phyloP scores from a whole-genome alignment of 2,113 vertebrate species.

The Coracopsis vasa region DNA sequence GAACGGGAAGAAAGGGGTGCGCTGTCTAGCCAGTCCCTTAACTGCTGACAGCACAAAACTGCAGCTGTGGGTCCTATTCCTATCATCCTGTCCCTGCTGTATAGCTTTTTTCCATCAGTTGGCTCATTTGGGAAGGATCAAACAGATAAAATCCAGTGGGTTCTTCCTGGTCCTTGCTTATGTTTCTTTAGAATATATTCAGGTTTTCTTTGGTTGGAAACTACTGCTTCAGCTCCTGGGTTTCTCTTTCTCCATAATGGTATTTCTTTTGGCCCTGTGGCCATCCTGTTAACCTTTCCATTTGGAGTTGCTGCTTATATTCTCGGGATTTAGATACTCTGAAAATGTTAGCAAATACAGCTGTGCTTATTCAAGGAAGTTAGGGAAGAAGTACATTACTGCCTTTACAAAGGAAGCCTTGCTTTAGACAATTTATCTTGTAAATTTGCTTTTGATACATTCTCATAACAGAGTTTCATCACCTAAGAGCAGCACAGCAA shows the following conservation, averaged over 20 bases:
- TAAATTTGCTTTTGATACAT: background rate
- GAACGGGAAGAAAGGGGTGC: background rate
- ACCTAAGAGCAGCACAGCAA: background rate
- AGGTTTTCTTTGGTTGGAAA: background rate
- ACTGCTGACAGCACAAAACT: background rate
- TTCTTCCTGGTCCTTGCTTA: background rate
- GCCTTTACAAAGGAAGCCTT: background rate
- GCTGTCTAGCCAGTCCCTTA: background rate
- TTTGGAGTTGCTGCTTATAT: background rate
- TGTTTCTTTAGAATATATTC: background rate
- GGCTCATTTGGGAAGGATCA: background rate
- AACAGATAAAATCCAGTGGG: background rate
- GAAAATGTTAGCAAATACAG: background rate
- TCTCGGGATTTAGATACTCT: background rate
- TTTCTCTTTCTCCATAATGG: background rate
- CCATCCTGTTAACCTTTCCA: background rate
- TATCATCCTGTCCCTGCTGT: background rate
- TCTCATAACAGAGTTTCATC: background rate
- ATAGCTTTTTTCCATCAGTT: constrained; percentile 36
- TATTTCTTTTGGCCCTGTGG: background rate
- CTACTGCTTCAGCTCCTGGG: background rate
- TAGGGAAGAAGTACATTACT: background rate
- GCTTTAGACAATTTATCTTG: background rate
- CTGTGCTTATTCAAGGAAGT: background rate
- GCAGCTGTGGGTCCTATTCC: constrained; percentile 50